Base-by-base conservation (phyloP, 2,113 vertebrate genomes). In the Haemorhous mexicanus region DNA sequence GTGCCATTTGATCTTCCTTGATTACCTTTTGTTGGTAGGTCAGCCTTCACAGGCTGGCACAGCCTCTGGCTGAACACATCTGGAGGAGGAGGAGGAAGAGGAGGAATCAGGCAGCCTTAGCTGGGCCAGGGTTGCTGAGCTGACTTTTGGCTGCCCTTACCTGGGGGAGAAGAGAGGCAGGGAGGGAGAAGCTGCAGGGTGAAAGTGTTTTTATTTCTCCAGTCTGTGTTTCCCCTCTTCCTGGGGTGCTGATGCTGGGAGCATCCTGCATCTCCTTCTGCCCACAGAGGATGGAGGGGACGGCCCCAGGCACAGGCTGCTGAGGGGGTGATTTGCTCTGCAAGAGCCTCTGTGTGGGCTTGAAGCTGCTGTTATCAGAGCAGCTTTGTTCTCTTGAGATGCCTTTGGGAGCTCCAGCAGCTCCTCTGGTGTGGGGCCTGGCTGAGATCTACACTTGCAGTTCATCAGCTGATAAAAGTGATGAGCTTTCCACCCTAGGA, bases 351-450 rank as follows among this genome's bases (percentile, higher is more conserved):
- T 84, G 7, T 20, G 63, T 10, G 11, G 59, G 39, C 30, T 81
- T 35, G 39, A 88, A 47, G 21, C n/a, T 89, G 17, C 3, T 12
- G n/a, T 77, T 77, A 53, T 15, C 37, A 43, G 59, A 73, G 55
- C 43, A 84, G 64, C 33, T 46, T 35, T 78, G 16, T 14, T 81
- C 37, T 43, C 64, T 59, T 55, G 20, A 78, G 86, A 62, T 11
- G 43, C 30, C 24, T 75, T 23, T 41, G 61, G 56, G 52, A 78
- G 55, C 22, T 58, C 75, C 52, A 82, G 46, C 56, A 87, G 39
- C 69, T 59, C 13, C 27, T 92, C 56, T 1, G 0, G 1, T 23
- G 12, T 11, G 27, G 62, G 13, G 35, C 30, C 22, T 0, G 0
- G 32, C 69, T 59, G 28, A 58, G 80, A 72, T 39, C 21, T 21